Evolutionary conservation across 2,797 vertebrate genomes (phyloP), one percentile per base, ranked within the genome.

Genomic region (Tinamus major): DNA sequence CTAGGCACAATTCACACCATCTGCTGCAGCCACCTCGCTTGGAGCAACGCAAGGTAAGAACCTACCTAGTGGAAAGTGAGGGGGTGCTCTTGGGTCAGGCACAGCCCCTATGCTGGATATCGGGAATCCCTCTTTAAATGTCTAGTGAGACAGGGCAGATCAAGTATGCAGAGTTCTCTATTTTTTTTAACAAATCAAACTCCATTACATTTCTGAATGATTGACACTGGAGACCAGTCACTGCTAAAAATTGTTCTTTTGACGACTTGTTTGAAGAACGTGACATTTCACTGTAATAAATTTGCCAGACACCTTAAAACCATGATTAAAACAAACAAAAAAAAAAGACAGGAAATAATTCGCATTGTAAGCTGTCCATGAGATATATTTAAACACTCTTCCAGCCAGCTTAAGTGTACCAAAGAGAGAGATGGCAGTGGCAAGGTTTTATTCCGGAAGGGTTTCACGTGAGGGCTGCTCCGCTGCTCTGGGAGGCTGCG

Each of bases 301-400:
- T 53, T 91, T 92, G 77, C 39, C 81, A 95, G 78, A 63, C 85
- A 87, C 29, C 67, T 90, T 79, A 44, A 95, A 95, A 83, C 49
- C 77, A 61, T 1, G 9, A 49, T 92, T 85, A 93, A 89, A 55
- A 93, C n/a, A n/a, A n/a, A n/a, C n/a, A 87, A 49, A 49, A 49
- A 49, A 24, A 49, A 13, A 49, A 49, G 82, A 71, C 78, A 91
- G 88, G 91, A 96, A 95, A 89, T 71, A 88, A 92, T 88, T 85
- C 5, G 16, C 77, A 53, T 61, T 89, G 90, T 91, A 92, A 96
- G 94, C 82, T 77, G 69, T 89, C 85, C 80, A 48, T 31, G 53
- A 87, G 77, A 85, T 88, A 74, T 46, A 93, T 79, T 91, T 93
- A 93, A 93, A 92, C 85, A 75, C 51, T 75, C 71, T 92, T 80